Conservation (phyloP, 2,113 vertebrate species). For the Motacilla tschutschensis region DNA sequence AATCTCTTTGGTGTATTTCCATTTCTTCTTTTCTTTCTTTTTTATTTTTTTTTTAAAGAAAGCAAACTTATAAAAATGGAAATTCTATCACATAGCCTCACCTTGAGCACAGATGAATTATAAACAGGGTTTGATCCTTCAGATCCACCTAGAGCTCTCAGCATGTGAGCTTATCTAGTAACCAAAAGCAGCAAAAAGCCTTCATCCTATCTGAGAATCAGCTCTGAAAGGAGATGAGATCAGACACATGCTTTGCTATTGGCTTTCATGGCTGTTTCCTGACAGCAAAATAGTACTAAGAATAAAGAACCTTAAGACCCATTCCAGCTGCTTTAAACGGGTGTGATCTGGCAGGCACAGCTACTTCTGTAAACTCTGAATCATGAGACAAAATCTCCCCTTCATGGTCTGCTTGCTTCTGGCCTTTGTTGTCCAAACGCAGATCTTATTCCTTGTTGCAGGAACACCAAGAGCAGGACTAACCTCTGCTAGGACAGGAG, state of each 20-base stretch:
- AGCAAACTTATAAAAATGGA: constrained; percentile 59
- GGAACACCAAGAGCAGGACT: not conserved
- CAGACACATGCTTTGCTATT: constrained; percentile 34
- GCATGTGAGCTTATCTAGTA: constrained; percentile 61
- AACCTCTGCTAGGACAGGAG: not conserved
- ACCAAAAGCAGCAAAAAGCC: constrained; percentile 56
- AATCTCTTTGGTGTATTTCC: constrained; percentile 36
- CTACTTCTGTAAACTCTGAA: not conserved
- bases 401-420: not conserved
- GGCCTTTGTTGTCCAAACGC: accelerated
- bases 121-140: constrained; percentile 61
- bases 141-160: constrained; percentile 55
- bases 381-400: not conserved
- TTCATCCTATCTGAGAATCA: constrained; percentile 57
- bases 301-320: constrained; percentile 41
- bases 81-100: constrained; percentile 54
- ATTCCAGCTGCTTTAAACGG: constrained; percentile 6
- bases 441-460: not conserved
- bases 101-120: constrained; percentile 60
- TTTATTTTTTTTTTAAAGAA: not conserved
- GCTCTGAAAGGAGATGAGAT: constrained; percentile 55
- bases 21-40: not conserved
- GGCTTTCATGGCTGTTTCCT: constrained; percentile 37
- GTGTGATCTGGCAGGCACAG: constrained; percentile 11
- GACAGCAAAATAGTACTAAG: constrained; percentile 32